Percentiles rank a stretch among this genome's conserved stretches.
Conservation (phyloP, 1,140 invertebrate species). For the Radopholus similis region DNA sequence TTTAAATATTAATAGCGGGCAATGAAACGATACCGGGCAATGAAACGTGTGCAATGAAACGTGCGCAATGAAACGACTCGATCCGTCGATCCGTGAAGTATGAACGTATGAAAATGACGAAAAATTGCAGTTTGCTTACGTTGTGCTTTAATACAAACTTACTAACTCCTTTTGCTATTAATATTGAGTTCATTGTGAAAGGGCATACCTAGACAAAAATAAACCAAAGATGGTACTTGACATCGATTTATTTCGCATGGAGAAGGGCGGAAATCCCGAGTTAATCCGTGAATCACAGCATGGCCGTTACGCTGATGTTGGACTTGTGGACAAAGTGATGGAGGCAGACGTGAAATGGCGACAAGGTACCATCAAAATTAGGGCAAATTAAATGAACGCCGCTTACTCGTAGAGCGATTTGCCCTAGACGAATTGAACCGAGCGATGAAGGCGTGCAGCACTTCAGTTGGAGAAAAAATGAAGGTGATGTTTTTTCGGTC, state of each 20-base stretch:
- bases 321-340: slow-evolving; percentile 83
- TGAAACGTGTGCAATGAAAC: too few species aligned
- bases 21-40: too few species aligned
- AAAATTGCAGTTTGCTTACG: too few species aligned
- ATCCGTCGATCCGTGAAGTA: too few species aligned
- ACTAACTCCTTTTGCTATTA: too few species aligned
- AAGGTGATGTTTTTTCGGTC: slow-evolving; percentile 66
- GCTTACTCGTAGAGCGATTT: slow-evolving; percentile 27
- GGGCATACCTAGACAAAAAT: neutral
- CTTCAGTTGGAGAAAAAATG: slow-evolving; percentile 95
- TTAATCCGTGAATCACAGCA: slow-evolving; percentile 85
- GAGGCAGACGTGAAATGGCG: slow-evolving; percentile 84
- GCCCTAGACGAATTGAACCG: slow-evolving; percentile 82
- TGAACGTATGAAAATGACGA: too few species aligned
- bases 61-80: too few species aligned
- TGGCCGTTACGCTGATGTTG: slow-evolving; percentile 87
- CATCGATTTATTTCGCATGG: slow-evolving; percentile 87
- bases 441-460: slow-evolving; percentile 90
- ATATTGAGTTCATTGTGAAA: neutral
- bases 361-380: slow-evolving; percentile 65
- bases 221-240: slow-evolving; percentile 81
- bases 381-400: neutral
- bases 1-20: too few species aligned
- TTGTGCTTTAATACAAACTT: too few species aligned
- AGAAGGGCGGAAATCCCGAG: slow-evolving; percentile 88